Percentiles rank a stretch among this genome's conserved stretches.
phyloP scores from a whole-genome alignment of 1,140 invertebrate species.

The Hestina assimilis region DNA sequence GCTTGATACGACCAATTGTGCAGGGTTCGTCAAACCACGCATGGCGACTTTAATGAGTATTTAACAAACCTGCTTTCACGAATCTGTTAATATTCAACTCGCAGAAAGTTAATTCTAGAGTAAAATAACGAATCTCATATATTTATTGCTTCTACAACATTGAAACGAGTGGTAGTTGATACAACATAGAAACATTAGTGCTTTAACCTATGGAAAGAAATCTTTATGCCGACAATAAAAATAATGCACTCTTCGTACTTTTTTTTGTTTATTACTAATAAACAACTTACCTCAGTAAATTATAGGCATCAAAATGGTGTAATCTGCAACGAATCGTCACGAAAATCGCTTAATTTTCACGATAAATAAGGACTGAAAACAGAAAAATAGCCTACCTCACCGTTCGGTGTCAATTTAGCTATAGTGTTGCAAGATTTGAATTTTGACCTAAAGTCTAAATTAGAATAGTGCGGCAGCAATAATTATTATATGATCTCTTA shows the following conservation, averaged over 20 bases:
- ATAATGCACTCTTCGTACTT: slow-evolving; percentile 31
- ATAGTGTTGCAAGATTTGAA: slow-evolving; percentile 41
- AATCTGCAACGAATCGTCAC: slow-evolving; percentile 58
- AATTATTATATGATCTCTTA: not conserved
- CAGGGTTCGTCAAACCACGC: slow-evolving; percentile 57
- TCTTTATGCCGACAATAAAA: slow-evolving; percentile 65
- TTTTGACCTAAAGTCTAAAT: not conserved
- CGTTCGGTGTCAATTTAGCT: slow-evolving; percentile 72
- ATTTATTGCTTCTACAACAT: not conserved
- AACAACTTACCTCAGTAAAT: slow-evolving; percentile 67
- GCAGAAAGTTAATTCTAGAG: not conserved
- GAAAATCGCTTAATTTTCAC: slow-evolving; percentile 70
- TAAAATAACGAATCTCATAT: not conserved
- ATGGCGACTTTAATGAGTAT: slow-evolving; percentile 46
- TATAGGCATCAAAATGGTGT: slow-evolving; percentile 73
- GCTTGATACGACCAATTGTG: slow-evolving; percentile 1
- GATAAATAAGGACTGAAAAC: slow-evolving; percentile 77
- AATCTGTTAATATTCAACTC: not conserved
- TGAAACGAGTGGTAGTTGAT: slow-evolving; percentile 13
- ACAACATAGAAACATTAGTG: slow-evolving; percentile 43
- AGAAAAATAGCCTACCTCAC: slow-evolving; percentile 78
- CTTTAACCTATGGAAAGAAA: slow-evolving; percentile 67
- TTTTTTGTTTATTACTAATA: slow-evolving; percentile 8
- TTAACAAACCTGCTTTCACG: not conserved
- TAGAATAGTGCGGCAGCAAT: not conserved